Base-by-base conservation (phyloP, 1,140 invertebrate species). In the Drosophila sulfurigaster region DNA sequence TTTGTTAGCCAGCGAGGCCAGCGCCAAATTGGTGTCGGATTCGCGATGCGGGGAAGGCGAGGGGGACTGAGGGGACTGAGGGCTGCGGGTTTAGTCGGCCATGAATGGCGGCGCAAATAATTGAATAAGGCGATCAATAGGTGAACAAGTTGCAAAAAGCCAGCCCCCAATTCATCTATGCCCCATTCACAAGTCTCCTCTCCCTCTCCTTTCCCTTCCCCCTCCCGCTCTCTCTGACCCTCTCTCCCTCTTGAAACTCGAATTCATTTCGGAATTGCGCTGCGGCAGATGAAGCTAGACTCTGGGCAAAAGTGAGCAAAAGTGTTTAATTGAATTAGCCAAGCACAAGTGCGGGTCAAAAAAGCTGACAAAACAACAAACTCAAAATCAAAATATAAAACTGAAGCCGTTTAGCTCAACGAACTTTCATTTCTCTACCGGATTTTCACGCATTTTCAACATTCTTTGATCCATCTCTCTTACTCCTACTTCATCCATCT, bases 61-160 rank as follows among this genome's bases (percentile, higher is more conserved):
- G 8, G 46, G 6, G 16, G 7, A 6, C 4, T 48, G 16, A 5
- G 25, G 25, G 49, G 20, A 1, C 4, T n/a, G 13, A n/a, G 11
- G 1, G 8, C 35, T 8, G 35, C 35, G 35, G 35, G 35, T 11
- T 25, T 38, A 15, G 35, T 48, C 20, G 8, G 25, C 48, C 48
- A 51, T 75, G 78, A 85, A 79, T 76, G 75, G 75, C 78, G 72
- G 75, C 64, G 75, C 76, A 86, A 81, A 81, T 86, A 86, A 86
- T 86, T 86, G 82, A 86, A 86, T 81, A 57, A 78, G 51, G 57
- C 82, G 76, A 86, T 86, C 82, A 86, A 86, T 86, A 82, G 82
- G 82, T 82, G 82, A 86, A 86, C 75, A 81, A 79, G 82, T 75
- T 76, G 43, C 59, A 48, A 57, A 43, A 41, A 32, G 5, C 51